A percentile compares a stretch with the other conserved stretches of the same genome.
phyloP scores from a whole-genome alignment of 2,797 vertebrate genomes.

The Cryptoblepharus egeriae region DNA sequence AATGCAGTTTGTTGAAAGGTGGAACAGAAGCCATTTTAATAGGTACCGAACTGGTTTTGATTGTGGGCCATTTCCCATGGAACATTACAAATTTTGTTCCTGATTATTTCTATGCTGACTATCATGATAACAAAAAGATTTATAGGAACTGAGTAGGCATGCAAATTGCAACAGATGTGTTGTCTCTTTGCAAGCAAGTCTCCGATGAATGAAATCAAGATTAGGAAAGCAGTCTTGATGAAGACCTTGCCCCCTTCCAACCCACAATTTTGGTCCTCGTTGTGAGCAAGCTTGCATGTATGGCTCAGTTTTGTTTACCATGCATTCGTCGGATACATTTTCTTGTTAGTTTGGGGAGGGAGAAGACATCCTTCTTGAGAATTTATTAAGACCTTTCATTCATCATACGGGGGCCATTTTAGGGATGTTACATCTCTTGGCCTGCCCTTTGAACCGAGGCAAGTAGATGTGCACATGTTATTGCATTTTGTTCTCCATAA shows the following conservation, averaged over 20 bases:
- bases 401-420: no score
- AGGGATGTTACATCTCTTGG: no score
- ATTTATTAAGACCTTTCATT: no score
- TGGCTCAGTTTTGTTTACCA: no score
- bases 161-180: background rate
- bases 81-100: background rate
- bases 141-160: background rate
- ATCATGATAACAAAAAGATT: background rate
- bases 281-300: no score
- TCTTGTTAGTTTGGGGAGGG: no score
- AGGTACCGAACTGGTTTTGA: no score
- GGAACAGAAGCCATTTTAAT: background rate
- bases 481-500: no score
- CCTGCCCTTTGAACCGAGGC: no score
- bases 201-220: background rate
- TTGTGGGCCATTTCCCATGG: background rate
- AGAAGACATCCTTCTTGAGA: no score
- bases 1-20: background rate
- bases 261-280: background rate
- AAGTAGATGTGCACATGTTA: no score
- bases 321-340: no score
- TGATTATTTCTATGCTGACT: background rate
- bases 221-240: background rate
- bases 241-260: background rate
- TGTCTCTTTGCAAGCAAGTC: background rate